phyloP scores from a whole-genome alignment of 2,888 invertebrate species.

The Caenorhabditis drosophilae region DNA sequence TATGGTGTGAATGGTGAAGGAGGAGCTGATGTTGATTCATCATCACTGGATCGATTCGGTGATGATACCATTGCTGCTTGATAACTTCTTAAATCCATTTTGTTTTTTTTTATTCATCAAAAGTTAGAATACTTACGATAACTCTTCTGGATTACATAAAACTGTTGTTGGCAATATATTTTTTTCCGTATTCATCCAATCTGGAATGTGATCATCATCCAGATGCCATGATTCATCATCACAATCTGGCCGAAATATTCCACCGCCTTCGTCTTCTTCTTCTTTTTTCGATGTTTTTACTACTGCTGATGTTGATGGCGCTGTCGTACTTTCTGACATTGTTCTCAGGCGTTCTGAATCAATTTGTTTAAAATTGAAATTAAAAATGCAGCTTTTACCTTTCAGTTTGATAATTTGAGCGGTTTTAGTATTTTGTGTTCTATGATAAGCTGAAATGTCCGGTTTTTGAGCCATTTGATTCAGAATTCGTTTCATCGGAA shows the following conservation, averaged over 20 bases:
- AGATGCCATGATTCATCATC: constrained; percentile 22
- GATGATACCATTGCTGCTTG: not conserved
- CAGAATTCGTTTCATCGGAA: not conserved
- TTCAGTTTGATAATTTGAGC: constrained; percentile 1
- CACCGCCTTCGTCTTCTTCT: not conserved
- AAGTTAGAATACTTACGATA: constrained; percentile 1
- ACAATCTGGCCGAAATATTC: constrained; percentile 6
- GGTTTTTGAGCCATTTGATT: constrained; percentile 2
- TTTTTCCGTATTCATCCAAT: constrained; percentile 3
- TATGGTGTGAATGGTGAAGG: constrained; percentile 15
- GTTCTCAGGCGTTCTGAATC: not conserved
- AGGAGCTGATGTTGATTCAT: not conserved
- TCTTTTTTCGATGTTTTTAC: not conserved
- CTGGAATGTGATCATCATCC: constrained; percentile 15
- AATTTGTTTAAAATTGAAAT: not conserved
- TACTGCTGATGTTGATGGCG: not conserved
- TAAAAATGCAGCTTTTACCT: not conserved
- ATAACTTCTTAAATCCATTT: too few relatives aligned
- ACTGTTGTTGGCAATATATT: not conserved
- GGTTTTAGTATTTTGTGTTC: constrained; percentile 1
- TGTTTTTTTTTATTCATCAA: not conserved
- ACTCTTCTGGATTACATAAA: too few relatives aligned
- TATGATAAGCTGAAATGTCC: constrained; percentile 3
- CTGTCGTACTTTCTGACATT: constrained; percentile 1
- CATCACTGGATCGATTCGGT: not conserved